Evolutionary conservation across 2,113 vertebrate species (phyloP).

Genomic region (Mastomys natalensis): DNA sequence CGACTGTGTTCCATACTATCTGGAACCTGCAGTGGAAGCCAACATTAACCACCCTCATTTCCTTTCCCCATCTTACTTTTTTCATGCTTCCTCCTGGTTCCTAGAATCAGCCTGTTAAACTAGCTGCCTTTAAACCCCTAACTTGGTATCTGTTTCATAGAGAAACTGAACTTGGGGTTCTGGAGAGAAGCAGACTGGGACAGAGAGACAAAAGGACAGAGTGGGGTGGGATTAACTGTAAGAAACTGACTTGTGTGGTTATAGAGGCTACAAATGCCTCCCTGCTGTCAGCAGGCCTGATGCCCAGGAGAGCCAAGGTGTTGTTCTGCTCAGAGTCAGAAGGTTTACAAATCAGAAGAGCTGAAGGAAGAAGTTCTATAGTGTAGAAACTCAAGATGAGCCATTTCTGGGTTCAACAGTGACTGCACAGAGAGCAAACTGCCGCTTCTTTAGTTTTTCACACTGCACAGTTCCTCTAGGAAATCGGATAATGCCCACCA

Average conservation of each 20-base stretch:
- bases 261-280: not conserved
- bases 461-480: too few relatives aligned
- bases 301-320: not conserved
- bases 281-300: not conserved
- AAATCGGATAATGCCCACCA: not conserved
- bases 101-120: not conserved
- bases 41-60: not conserved
- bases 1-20: fast-evolving
- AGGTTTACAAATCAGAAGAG: not conserved
- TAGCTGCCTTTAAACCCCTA: not conserved
- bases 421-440: not conserved
- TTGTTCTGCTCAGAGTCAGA: not conserved
- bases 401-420: too few relatives aligned
- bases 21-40: not conserved
- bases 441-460: not conserved
- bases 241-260: not conserved
- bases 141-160: not conserved
- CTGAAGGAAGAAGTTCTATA: not conserved
- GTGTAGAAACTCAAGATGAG: not conserved
- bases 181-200: not conserved
- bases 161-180: not conserved
- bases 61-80: not conserved
- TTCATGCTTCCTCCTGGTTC: not conserved
- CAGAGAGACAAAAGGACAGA: not conserved
- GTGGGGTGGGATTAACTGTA: not conserved